A percentile compares a stretch with the other conserved stretches of the same genome.
phyloP scores from a whole-genome alignment of 2,113 vertebrate species.

The Cromileptes altivelis region DNA sequence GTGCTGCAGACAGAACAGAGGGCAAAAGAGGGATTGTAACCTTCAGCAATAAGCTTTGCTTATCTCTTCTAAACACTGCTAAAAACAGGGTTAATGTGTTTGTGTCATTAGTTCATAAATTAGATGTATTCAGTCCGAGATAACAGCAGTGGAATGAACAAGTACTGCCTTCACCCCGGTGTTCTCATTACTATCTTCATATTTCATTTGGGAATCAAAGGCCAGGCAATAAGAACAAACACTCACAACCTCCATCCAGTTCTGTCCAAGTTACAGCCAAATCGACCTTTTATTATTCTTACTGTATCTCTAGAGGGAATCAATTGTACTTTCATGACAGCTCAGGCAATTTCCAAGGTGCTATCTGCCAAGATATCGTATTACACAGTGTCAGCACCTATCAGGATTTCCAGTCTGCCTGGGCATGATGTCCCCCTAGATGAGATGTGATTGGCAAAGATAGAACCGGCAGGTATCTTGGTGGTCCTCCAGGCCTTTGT shows the following conservation, averaged over 20 bases:
- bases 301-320: slow-evolving; percentile 40
- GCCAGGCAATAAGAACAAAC: slow-evolving; percentile 19
- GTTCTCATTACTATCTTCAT: slow-evolving; percentile 11
- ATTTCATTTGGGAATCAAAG: slow-evolving; percentile 46
- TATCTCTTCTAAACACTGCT: slow-evolving; percentile 48
- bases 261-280: slow-evolving; percentile 20
- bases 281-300: slow-evolving; percentile 14
- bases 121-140: slow-evolving; percentile 32
- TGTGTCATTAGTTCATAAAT: slow-evolving; percentile 62
- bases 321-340: slow-evolving; percentile 65
- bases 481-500: slow-evolving; percentile 27
- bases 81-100: slow-evolving; percentile 47
- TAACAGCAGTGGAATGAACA: slow-evolving; percentile 14
- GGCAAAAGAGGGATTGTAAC: slow-evolving; percentile 30
- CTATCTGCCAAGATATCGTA: slow-evolving; percentile 62
- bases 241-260: slow-evolving; percentile 10
- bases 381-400: slow-evolving; percentile 69
- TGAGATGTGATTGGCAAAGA: slow-evolving; percentile 61
- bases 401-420: slow-evolving; percentile 50
- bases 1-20: slow-evolving; percentile 46
- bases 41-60: slow-evolving; percentile 41
- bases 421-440: slow-evolving; percentile 48
- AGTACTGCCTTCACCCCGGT: slow-evolving; percentile 14
- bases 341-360: slow-evolving; percentile 70
- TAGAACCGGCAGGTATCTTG: slow-evolving; percentile 7